Base-by-base conservation (phyloP, 1,140 invertebrate genomes). In the Panonychus citri region DNA sequence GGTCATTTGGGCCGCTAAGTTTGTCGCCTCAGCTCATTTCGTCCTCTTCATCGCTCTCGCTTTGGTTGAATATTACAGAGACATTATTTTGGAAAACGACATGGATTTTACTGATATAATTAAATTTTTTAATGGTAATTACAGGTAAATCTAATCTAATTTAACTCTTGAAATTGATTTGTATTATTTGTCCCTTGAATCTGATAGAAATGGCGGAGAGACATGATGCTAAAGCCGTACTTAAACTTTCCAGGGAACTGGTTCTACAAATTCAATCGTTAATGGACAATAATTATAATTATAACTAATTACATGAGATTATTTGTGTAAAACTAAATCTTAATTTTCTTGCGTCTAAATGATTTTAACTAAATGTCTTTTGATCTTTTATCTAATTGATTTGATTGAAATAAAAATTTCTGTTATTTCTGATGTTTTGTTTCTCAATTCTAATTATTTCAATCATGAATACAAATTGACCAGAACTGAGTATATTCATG, bases 81-180 rank as follows among this genome's bases (percentile, higher is more conserved):
- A 93, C 66, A 86, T 95, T 58, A 90, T 95, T 42, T 72, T 95
- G 37, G 82, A 85, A 57, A 93, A 94, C 70, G 79, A 82, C 62
- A 94, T 95, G 87, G 88, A 94, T 68, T 94, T 93, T 68, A 94
- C 89, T 1, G 90, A 95, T 69, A 89, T 94, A 62, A 95, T 95
- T 65, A 93, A 91, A 68, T 95, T 94, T 70, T 94, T 93, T 66
- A 94, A 94, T 73, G 87, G 86, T 89, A 70, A 71, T 70, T 58
- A 24, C 10, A 17, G 21, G 19, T 46, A 24, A 59, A 15, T 57
- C 3, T 26, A 49, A 30, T 17, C 10, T 49, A 12, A 58, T 68
- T 71, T 65, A 61, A 67, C 77, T 77, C 56, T 34, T 5, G 5
- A 34, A 34, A 34, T 19, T 46, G 15, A 15, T 46, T 19, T 46